Conservation (phyloP, 2,888 invertebrate species). For the Ectemnius cavifrons region DNA sequence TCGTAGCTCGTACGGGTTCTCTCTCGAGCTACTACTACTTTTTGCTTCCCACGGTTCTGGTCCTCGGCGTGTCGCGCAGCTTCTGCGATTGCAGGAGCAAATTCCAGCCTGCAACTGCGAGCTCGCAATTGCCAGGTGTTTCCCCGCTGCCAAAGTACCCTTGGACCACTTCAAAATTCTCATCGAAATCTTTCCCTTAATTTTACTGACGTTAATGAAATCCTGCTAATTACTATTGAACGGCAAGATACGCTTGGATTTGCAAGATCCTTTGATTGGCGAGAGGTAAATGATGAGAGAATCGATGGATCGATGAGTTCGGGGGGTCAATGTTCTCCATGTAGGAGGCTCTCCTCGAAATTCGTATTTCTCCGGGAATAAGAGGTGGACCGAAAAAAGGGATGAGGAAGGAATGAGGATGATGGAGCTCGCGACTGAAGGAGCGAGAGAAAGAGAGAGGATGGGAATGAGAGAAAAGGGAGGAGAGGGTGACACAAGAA, state of each 20-base stretch:
- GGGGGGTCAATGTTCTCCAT: constrained; percentile 33
- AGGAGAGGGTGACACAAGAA: constrained; percentile 25
- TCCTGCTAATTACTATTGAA: neutral
- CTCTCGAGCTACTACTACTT: constrained; percentile 57
- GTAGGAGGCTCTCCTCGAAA: neutral
- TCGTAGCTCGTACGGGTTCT: constrained; percentile 63
- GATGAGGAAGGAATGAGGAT: constrained; percentile 8
- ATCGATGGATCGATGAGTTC: constrained; percentile 53
- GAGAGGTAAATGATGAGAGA: constrained; percentile 48
- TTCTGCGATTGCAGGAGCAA: constrained; percentile 54
- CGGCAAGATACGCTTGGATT: neutral
- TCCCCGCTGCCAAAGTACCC: constrained; percentile 18
- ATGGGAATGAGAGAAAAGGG: constrained; percentile 15
- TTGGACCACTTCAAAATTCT: neutral
- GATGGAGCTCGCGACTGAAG: constrained; percentile 23
- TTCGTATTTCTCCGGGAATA: constrained; percentile 53
- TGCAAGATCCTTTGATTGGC: constrained; percentile 33
- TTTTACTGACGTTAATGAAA: neutral
- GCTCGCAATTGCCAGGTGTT: constrained; percentile 38
- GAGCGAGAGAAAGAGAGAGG: constrained; percentile 6
- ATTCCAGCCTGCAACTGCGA: constrained; percentile 53
- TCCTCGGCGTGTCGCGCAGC: constrained; percentile 48
- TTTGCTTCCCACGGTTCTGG: constrained; percentile 66
- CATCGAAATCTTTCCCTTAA: neutral
- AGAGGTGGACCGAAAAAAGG: constrained; percentile 45